Conservation (phyloP, 2,113 vertebrate genomes). For the Varanus komodoensis region DNA sequence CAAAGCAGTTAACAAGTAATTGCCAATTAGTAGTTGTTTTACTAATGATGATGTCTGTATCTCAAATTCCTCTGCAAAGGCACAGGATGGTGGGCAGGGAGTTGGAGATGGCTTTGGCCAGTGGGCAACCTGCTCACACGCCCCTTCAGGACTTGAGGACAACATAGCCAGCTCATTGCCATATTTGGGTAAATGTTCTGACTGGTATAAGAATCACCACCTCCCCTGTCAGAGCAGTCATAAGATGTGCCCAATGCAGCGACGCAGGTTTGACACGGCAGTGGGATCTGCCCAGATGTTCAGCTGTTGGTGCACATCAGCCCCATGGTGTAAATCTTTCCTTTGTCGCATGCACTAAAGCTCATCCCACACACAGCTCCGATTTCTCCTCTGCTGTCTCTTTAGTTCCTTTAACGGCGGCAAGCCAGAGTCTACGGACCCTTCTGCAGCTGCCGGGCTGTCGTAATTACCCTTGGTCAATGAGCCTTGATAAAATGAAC, state of each 20-base stretch:
- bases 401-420: neutral
- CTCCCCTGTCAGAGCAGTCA: neutral
- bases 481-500: slow-evolving; percentile 27
- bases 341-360: neutral
- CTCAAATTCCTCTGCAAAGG: neutral
- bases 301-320: neutral
- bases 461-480: slow-evolving; percentile 27
- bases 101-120: neutral
- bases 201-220: neutral
- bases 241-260: neutral
- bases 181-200: neutral
- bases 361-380: neutral
- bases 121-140: neutral
- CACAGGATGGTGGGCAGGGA: neutral
- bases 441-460: slow-evolving; percentile 13
- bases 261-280: no score
- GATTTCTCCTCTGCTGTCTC: neutral
- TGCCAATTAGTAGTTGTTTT: neutral
- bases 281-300: neutral
- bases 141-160: neutral
- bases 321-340: neutral
- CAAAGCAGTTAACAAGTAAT: neutral
- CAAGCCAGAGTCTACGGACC: no score
- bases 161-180: neutral
- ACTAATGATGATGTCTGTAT: neutral